A percentile compares a stretch with the other conserved stretches of the same genome.
These are phyloP conservation scores for Ips nitidus DNA, from an alignment of 1,140 invertebrate species.

Conservation along the genomic window DNA sequence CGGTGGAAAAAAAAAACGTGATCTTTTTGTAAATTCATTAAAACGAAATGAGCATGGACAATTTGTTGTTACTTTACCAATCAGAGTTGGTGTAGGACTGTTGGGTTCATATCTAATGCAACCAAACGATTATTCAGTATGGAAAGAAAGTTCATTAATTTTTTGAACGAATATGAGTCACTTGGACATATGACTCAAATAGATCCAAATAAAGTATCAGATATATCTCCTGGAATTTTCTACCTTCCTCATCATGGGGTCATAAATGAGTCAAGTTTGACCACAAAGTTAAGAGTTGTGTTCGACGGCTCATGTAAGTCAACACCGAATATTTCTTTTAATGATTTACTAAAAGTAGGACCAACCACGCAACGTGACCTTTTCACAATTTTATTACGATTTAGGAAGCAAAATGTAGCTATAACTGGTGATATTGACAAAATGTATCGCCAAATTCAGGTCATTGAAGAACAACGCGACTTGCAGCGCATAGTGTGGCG, in stretches of 20 bases:
- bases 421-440: constrained; percentile 52
- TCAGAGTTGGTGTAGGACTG: neutral
- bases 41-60: neutral
- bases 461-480: constrained; percentile 42
- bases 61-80: constrained; percentile 2
- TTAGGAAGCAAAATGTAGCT: constrained; percentile 48
- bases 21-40: neutral
- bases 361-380: constrained; percentile 50
- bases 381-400: constrained; percentile 50
- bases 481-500: constrained; percentile 52
- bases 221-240: neutral
- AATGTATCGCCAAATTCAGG: constrained; percentile 51
- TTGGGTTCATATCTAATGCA: neutral
- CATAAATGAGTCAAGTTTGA: constrained; percentile 40
- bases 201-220: neutral
- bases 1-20: constrained; percentile 15
- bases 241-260: constrained; percentile 53
- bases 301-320: constrained; percentile 50
- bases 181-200: neutral
- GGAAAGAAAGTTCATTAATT: neutral
- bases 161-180: neutral
- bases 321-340: constrained; percentile 30
- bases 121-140: constrained; percentile 2
- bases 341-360: constrained; percentile 45
- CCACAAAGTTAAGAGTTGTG: constrained; percentile 49